Evolutionary conservation across 2,113 vertebrate species (phyloP).

Genomic region (Todiramphus chloris): DNA sequence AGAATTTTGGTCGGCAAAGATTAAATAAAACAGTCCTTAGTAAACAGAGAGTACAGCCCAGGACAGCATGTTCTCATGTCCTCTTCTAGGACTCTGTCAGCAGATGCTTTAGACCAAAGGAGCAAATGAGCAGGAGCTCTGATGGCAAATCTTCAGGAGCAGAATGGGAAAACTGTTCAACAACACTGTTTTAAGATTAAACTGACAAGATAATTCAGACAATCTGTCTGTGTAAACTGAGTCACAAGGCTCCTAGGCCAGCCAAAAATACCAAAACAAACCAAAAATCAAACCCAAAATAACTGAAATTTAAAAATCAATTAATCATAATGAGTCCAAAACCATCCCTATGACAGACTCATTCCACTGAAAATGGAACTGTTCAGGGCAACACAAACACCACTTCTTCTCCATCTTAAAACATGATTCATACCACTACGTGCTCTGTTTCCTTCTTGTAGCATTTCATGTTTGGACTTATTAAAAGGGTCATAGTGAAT

Average conservation of each 20-base stretch:
- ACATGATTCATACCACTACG: constrained; percentile 26
- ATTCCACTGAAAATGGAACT: background rate
- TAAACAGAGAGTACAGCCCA: background rate
- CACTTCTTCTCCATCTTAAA: constrained; percentile 14
- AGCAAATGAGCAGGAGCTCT: background rate
- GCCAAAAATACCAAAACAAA: background rate
- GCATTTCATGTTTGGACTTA: background rate
- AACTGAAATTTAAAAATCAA: background rate
- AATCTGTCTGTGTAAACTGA: background rate
- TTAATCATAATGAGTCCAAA: background rate
- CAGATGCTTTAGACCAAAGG: background rate
- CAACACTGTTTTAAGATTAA: background rate
- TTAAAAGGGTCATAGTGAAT: constrained; percentile 46
- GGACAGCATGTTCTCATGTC: background rate
- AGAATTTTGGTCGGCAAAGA: background rate
- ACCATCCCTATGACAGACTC: background rate
- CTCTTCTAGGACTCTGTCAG: background rate
- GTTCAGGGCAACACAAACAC: background rate
- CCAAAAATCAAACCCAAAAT: background rate
- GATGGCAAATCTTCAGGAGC: background rate
- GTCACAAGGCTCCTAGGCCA: background rate
- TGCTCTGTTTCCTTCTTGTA: constrained; percentile 19
- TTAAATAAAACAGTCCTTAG: background rate
- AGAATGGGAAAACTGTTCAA: background rate
- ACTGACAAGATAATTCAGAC: background rate